A percentile compares a stretch with the other conserved stretches of the same genome.
Evolutionary conservation across 2,113 vertebrate species (phyloP).

Genomic region (Poecile atricapillus): DNA sequence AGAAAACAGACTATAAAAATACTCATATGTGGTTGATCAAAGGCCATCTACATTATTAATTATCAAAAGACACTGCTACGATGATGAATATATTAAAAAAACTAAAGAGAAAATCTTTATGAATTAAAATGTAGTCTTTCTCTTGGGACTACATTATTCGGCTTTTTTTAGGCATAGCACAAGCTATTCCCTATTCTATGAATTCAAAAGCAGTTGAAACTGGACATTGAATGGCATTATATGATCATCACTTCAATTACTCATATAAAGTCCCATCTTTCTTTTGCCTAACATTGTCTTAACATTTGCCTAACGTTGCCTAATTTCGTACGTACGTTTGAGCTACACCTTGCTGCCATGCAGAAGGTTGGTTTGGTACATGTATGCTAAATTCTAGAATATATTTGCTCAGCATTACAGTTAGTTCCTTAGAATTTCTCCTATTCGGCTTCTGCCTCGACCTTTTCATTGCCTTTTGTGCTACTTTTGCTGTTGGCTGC

Average conservation of each 20-base stretch:
- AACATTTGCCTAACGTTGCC: no score
- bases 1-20: background rate
- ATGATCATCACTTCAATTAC: background rate
- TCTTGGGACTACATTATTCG: background rate
- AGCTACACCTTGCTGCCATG: background rate
- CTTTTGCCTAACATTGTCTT: constrained; percentile 13
- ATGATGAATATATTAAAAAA: background rate
- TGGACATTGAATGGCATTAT: background rate
- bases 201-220: constrained; percentile 16
- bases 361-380: constrained; percentile 17
- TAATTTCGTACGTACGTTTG: no score
- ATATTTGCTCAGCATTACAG: constrained; percentile 17
- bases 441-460: background rate
- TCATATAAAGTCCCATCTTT: background rate
- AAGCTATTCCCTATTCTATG: background rate
- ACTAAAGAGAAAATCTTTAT: background rate
- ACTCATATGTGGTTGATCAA: background rate
- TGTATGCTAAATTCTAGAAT: constrained; percentile 31
- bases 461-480: constrained; percentile 21
- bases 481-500: constrained; percentile 63
- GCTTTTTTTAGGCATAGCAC: background rate
- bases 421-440: constrained; percentile 12
- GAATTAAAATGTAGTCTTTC: background rate
- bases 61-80: background rate
- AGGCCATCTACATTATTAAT: background rate